Evolutionary conservation across 2,113 vertebrate genomes (phyloP), one percentile per base, ranked within the genome.

Genomic region (Ciconia stormi): DNA sequence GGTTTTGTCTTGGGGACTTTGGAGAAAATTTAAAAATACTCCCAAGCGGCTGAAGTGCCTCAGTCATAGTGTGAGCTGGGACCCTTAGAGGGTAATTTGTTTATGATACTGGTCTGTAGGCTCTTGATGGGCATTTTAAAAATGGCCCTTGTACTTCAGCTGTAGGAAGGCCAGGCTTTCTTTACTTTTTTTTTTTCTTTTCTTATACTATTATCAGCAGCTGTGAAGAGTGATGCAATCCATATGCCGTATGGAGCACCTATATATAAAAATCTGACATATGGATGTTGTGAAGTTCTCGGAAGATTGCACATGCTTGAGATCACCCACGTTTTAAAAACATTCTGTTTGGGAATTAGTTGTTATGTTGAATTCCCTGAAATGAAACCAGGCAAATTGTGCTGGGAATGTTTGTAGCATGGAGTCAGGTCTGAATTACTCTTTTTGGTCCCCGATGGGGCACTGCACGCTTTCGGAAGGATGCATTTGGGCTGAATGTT

Each of bases 231-330:
- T 82, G 90, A 96, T 97, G 88, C 80, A 95, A 94, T 96, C 72
- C 50, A 32, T 89, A 61, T 97, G 56, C 87, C 86, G 55, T 95
- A 96, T 96, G 95, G 73, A 97, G n/a, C 40, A 90, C 89, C 87
- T 97, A 65, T 96, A 73, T 93, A 87, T 96, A 95, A 97, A 93
- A 95, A 90, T 88, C 67, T 93, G 91, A 93, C 74, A 95, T 47
- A 87, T 95, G 85, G 91, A 93, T 97, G 91, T 93, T 94, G 71
- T 84, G 80, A 97, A 96, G 66, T 92, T 97, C 81, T 97, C 25
- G 0, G 87, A 97, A 97, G 82, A 95, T 96, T 89, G 46, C 88
- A 55, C 96, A 85, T 16, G 23, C 67, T 94, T 72, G 61, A 76
- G 93, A 96, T 97, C 90, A 93, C 82, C 88, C 92, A 85, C 93